A percentile compares a stretch with the other conserved stretches of the same genome.
Conservation (phyloP, 2,113 vertebrate genomes). For the Paracanthobrama guichenoti region DNA sequence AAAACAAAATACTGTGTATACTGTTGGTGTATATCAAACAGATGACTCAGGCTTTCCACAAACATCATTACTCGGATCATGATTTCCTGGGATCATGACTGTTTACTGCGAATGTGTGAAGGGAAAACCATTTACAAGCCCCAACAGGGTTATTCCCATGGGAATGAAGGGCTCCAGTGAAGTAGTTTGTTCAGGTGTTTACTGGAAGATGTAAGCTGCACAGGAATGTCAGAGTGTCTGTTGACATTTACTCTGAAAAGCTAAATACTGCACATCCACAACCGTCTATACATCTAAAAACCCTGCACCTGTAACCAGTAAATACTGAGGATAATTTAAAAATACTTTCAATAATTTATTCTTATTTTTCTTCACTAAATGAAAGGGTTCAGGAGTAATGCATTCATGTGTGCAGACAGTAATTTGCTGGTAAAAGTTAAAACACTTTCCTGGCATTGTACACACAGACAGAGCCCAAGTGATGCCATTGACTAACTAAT, state of each 20-base stretch:
- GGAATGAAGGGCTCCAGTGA: conserved; percentile 19
- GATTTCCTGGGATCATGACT: conserved; percentile 26
- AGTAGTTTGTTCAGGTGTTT: conserved; percentile 39
- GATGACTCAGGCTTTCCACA: conserved; percentile 48
- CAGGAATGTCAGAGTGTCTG: conserved; percentile 19
- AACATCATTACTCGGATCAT: conserved; percentile 56
- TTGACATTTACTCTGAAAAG: conserved; percentile 28
- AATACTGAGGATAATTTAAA: neutral
- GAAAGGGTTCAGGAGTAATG: neutral
- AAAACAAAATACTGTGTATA: conserved; percentile 41
- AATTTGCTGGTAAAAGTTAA: conserved; percentile 52
- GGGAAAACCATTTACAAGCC: conserved; percentile 48
- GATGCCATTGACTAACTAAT: conserved; percentile 71
- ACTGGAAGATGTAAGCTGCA: conserved; percentile 20
- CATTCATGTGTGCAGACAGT: conserved; percentile 6
- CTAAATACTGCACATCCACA: neutral
- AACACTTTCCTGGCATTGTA: conserved; percentile 53
- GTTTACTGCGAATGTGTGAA: conserved; percentile 50
- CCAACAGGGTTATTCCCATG: conserved; percentile 35
- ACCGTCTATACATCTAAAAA: neutral
- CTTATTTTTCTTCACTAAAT: neutral
- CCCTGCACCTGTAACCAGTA: neutral
- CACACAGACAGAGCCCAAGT: conserved; percentile 67
- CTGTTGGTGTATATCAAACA: conserved; percentile 50
- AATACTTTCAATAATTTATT: neutral